Conservation (phyloP, 2,113 vertebrate species). For the Anser cygnoides region DNA sequence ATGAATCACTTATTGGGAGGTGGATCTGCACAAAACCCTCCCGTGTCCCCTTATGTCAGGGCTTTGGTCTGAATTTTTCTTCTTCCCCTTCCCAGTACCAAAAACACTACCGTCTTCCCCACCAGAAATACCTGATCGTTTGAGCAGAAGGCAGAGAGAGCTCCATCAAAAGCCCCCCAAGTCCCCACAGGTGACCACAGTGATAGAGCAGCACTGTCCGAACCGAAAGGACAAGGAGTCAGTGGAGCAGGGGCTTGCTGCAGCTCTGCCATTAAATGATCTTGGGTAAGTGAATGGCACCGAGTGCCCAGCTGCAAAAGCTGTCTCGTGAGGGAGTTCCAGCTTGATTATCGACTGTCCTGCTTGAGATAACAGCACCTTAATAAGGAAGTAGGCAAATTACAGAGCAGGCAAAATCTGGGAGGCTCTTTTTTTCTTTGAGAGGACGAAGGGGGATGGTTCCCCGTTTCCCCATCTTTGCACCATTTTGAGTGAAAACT, state of each 20-base stretch:
- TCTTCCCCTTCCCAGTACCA: neutral
- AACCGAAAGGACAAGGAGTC: neutral
- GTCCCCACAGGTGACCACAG: neutral
- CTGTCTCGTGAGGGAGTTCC: conserved; percentile 15
- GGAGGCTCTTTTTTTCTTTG: neutral
- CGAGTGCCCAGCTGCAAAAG: neutral
- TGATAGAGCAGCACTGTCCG: neutral
- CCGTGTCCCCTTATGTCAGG: neutral
- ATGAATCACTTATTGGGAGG: neutral
- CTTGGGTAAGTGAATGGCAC: neutral
- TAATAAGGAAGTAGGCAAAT: neutral
- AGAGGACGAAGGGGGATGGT: neutral
- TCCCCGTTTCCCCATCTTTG: neutral
- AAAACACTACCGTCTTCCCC: neutral
- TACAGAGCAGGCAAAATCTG: neutral
- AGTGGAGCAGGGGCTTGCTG: neutral
- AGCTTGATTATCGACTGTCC: neutral
- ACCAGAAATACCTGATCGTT: neutral
- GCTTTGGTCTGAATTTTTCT: neutral
- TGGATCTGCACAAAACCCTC: neutral
- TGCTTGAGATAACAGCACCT: neutral
- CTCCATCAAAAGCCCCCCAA: neutral
- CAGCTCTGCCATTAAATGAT: neutral
- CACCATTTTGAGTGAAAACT: neutral
- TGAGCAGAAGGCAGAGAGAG: neutral